Percentiles rank a stretch among this genome's conserved stretches.
Evolutionary conservation across 2,113 vertebrate genomes (phyloP).

Genomic region (Anhinga rufa): DNA sequence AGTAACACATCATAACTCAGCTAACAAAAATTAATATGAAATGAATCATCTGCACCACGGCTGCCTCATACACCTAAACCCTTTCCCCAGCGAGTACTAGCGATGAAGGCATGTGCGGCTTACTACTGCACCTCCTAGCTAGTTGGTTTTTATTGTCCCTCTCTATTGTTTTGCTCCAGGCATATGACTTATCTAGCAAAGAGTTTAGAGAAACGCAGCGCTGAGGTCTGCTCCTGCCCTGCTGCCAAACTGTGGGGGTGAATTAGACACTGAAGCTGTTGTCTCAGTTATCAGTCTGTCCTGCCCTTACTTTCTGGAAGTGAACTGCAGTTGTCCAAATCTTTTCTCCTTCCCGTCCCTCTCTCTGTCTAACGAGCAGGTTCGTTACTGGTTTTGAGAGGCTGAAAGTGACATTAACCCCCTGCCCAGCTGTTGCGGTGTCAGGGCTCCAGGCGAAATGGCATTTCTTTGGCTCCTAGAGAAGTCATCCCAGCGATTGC

Average conservation of each 20-base stretch:
- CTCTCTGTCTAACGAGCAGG: not conserved
- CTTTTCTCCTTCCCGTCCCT: not conserved
- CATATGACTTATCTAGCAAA: not conserved
- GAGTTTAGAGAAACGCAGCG: not conserved
- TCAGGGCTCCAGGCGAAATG: not conserved
- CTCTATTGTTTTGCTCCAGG: not conserved
- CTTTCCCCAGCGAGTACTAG: not conserved
- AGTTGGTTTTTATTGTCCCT: not conserved
- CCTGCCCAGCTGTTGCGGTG: not conserved
- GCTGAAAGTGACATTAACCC: not conserved
- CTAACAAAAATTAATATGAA: not conserved
- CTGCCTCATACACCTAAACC: not conserved
- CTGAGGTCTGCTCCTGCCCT: not conserved
- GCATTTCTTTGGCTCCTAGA: constrained; percentile 44
- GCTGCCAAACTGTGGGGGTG: not conserved
- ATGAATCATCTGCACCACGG: not conserved
- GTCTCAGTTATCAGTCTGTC: not conserved
- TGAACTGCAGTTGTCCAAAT: not conserved
- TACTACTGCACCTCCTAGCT: not conserved
- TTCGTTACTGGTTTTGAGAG: constrained; percentile 12
- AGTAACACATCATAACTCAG: not conserved
- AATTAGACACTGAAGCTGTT: not conserved
- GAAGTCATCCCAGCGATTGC: constrained; percentile 37
- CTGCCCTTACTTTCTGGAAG: not conserved
- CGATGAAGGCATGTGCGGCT: fast-evolving